A percentile compares a stretch with the other conserved stretches of the same genome.
Evolutionary conservation across 2,888 invertebrate genomes (phyloP).

Genomic region (Bugulina stolonifera): DNA sequence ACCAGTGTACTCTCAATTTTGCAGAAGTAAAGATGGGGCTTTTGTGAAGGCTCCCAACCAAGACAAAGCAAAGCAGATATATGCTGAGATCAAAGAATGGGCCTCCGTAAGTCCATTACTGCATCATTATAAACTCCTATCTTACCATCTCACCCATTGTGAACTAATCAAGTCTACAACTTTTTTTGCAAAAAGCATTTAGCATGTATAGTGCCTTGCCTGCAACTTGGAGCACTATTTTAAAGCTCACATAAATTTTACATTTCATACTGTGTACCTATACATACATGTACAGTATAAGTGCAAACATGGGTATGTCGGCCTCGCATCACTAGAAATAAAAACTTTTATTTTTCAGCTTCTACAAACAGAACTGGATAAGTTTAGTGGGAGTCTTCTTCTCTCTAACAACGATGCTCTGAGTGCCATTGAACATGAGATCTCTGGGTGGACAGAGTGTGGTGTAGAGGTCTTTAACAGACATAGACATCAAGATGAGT

Average conservation of each 20-base stretch:
- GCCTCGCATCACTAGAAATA: neutral
- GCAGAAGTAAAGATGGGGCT: slow-evolving; percentile 42
- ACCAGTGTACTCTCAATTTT: neutral
- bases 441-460: slow-evolving; percentile 50
- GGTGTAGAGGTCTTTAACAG: slow-evolving; percentile 46
- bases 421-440: slow-evolving; percentile 37
- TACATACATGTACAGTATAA: no score
- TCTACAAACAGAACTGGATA: slow-evolving; percentile 41
- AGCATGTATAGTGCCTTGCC: no score
- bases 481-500: slow-evolving; percentile 39
- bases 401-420: slow-evolving; percentile 44
- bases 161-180: no score
- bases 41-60: slow-evolving; percentile 37
- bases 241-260: no score
- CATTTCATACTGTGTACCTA: no score
- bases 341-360: slow-evolving; percentile 32
- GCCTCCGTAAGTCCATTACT: slow-evolving; percentile 37
- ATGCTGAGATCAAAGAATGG: slow-evolving; percentile 40
- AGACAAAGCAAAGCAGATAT: slow-evolving; percentile 34
- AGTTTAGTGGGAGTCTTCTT: slow-evolving; percentile 48
- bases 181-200: no score
- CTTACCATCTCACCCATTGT: no score
- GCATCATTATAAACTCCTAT: no score
- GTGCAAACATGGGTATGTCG: no score
- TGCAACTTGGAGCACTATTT: no score